Percentiles rank a stretch among this genome's conserved stretches.
phyloP scores from a whole-genome alignment of 2,113 vertebrate species.

The Tricholaema leucomelas region DNA sequence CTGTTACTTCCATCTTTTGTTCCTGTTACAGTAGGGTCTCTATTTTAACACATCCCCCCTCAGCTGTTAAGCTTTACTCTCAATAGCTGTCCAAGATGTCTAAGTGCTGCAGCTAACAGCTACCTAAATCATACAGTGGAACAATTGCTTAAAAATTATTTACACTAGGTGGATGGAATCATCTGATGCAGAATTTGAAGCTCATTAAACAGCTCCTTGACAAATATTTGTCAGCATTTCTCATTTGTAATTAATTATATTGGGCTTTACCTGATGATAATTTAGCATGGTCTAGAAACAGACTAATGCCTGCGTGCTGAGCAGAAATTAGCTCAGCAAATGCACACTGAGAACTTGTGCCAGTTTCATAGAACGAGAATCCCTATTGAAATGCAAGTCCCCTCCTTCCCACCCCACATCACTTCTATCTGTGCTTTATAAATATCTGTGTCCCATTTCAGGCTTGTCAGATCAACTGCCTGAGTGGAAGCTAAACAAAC shows the following conservation, averaged over 20 bases:
- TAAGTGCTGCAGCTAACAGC: conserved; percentile 13
- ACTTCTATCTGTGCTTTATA: conserved; percentile 9
- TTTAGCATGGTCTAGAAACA: conserved; percentile 34
- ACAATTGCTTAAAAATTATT: conserved; percentile 66
- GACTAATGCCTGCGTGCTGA: neutral
- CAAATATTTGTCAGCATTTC: conserved; percentile 66
- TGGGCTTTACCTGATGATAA: conserved; percentile 34
- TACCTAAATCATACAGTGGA: conserved; percentile 30
- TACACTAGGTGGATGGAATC: conserved; percentile 53
- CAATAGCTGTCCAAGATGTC: neutral
- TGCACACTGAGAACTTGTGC: neutral
- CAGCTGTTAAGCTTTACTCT: neutral
- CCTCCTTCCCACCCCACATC: neutral
- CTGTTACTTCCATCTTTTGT: neutral
- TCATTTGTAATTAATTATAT: conserved; percentile 62
- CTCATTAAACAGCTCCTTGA: conserved; percentile 43
- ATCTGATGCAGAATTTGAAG: conserved; percentile 49
- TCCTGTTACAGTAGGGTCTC: neutral
- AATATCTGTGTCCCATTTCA: conserved; percentile 33
- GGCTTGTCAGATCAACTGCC: conserved; percentile 32
- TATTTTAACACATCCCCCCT: neutral
- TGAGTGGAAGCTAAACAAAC: conserved; percentile 49
- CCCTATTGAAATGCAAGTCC: neutral
- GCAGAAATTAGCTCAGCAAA: conserved; percentile 28
- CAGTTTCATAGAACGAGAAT: neutral